These are phyloP conservation scores for Ecdyonurus torrentis DNA, from an alignment of 2,888 invertebrate genomes.

Conservation along the genomic window DNA sequence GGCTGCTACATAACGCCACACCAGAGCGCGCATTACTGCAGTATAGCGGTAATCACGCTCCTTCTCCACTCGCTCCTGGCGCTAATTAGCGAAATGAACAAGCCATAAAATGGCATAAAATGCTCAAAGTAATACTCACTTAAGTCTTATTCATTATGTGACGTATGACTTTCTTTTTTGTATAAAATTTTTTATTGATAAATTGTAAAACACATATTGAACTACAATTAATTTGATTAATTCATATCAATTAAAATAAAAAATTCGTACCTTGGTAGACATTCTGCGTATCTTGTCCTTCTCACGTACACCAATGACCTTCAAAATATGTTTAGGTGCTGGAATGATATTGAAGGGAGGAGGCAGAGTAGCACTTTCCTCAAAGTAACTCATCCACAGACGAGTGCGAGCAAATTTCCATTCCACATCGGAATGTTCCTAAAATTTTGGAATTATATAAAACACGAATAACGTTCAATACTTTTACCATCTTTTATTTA, in stretches of 20 bases:
- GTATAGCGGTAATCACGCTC: conserved; percentile 54
- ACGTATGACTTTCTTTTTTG: no score
- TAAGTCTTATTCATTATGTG: no score
- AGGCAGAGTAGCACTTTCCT: conserved; percentile 76
- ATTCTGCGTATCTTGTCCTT: conserved; percentile 39
- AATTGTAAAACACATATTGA: no score
- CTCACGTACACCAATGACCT: conserved; percentile 43
- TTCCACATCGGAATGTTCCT: conserved; percentile 88
- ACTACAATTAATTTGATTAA: no score
- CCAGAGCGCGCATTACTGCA: conserved; percentile 73
- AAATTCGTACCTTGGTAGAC: conserved; percentile 31
- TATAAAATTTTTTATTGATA: no score
- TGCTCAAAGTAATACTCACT: not conserved
- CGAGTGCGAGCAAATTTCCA: conserved; percentile 94
- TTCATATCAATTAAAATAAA: not conserved
- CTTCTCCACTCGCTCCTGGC: conserved; percentile 41
- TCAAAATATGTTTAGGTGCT: conserved; percentile 60
- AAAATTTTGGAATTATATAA: no score
- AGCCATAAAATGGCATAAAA: not conserved
- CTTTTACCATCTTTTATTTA: no score
- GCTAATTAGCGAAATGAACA: conserved; percentile 22
- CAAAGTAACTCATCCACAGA: conserved; percentile 93
- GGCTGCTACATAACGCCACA: conserved; percentile 82
- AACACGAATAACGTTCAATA: no score
- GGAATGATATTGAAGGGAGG: conserved; percentile 90